Conservation (phyloP, 2,797 vertebrate species). For the Hemibagrus guttatus region DNA sequence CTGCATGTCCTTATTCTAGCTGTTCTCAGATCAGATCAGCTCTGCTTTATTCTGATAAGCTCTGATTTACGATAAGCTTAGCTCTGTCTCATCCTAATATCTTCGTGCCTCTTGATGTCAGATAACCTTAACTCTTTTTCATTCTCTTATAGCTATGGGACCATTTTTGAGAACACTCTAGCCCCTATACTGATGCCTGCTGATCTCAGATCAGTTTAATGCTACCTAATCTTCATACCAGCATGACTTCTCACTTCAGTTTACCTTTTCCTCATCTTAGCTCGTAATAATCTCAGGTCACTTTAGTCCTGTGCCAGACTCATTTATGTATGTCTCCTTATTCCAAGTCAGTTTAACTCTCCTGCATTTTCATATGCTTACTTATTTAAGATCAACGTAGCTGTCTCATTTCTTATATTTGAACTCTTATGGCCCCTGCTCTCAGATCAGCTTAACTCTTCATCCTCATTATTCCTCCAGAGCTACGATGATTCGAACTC, state of each 20-base stretch:
- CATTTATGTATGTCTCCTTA: too few species aligned
- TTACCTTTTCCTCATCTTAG: not conserved
- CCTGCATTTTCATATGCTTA: not conserved
- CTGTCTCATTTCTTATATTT: not conserved
- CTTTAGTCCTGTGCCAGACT: not conserved
- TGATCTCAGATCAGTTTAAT: slow-evolving; percentile 1
- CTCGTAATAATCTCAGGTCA: not conserved
- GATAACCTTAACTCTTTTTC: not conserved
- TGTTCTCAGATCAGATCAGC: slow-evolving; percentile 2
- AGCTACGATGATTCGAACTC: not conserved
- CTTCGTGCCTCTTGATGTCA: not conserved
- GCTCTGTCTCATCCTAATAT: not conserved
- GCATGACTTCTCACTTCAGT: not conserved
- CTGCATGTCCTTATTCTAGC: not conserved
- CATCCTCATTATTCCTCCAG: not conserved
- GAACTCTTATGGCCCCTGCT: not conserved
- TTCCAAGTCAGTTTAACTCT: not conserved
- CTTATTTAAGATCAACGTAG: not conserved
- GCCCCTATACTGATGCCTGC: not conserved
- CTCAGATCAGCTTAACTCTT: not conserved
- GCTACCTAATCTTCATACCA: not conserved
- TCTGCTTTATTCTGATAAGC: not conserved
- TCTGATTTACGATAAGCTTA: not conserved
- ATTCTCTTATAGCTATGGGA: not conserved
- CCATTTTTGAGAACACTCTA: not conserved